Evolutionary conservation across 2,888 invertebrate genomes (phyloP).

Genomic region (Rhyacophila evoluta): DNA sequence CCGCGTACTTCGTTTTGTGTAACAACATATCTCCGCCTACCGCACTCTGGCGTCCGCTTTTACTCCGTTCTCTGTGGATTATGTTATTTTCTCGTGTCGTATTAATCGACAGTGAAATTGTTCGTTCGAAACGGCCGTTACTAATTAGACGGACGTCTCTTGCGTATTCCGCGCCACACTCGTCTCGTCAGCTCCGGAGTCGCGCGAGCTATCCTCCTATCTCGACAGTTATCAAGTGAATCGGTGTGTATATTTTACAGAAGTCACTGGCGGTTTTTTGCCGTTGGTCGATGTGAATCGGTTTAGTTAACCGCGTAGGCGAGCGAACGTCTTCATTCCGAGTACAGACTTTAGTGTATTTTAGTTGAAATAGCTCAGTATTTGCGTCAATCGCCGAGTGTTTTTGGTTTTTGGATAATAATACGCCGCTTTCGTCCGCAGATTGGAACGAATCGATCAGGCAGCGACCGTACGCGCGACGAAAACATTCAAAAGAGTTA

Average conservation of each 20-base stretch:
- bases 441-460: not conserved
- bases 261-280: too few relatives aligned
- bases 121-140: not conserved
- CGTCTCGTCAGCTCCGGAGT: not conserved
- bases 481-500: not conserved
- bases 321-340: not conserved
- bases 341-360: not conserved
- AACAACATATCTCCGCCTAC: not conserved
- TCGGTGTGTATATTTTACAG: too few relatives aligned
- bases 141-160: not conserved
- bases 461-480: not conserved
- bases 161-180: not conserved
- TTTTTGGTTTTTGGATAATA: too few relatives aligned
- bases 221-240: not conserved
- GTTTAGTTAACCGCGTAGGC: not conserved
- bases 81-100: not conserved
- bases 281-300: not conserved
- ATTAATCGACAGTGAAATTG: not conserved
- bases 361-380: not conserved
- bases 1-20: not conserved
- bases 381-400: not conserved
- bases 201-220: too few relatives aligned
- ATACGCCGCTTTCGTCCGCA: not conserved
- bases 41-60: not conserved
- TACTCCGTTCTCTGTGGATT: conserved; percentile 29